A percentile compares a stretch with the other conserved stretches of the same genome.
These are phyloP conservation scores for Physocephala rufipes DNA, from an alignment of 2,888 invertebrate genomes.

Conservation along the genomic window DNA sequence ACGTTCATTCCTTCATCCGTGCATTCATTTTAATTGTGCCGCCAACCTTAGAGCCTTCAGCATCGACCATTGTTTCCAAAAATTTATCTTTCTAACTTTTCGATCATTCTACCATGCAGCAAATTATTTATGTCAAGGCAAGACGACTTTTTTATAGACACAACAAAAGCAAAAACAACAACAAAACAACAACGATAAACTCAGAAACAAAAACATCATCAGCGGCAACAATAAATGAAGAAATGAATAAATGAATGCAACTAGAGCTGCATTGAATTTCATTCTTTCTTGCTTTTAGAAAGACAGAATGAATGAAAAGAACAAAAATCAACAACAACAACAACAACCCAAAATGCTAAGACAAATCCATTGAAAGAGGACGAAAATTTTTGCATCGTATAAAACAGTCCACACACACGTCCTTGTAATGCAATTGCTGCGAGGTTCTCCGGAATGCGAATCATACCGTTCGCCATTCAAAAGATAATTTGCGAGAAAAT, in stretches of 20 bases:
- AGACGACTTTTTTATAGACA: slow-evolving; percentile 2
- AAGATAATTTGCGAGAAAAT: slow-evolving; percentile 11
- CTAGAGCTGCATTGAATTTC: background rate
- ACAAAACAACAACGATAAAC: background rate
- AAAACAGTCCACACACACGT: background rate
- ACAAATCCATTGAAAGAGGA: too few species aligned
- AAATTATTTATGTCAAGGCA: slow-evolving; percentile 15
- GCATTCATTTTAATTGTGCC: background rate
- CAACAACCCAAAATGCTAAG: background rate
- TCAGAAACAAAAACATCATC: background rate
- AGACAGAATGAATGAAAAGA: background rate
- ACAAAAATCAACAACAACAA: background rate
- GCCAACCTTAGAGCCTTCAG: slow-evolving; percentile 4
- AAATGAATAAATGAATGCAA: background rate
- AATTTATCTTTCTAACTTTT: background rate
- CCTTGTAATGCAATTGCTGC: slow-evolving; percentile 8
- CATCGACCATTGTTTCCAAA: slow-evolving; percentile 9
- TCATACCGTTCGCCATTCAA: background rate
- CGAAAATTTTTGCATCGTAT: background rate
- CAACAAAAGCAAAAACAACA: background rate
- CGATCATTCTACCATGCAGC: background rate
- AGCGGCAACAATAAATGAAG: background rate
- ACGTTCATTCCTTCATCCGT: too few species aligned
- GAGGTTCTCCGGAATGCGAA: slow-evolving; percentile 5
- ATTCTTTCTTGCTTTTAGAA: background rate